phyloP scores from a whole-genome alignment of 2,888 invertebrate species.

The Stramonita haemastoma region DNA sequence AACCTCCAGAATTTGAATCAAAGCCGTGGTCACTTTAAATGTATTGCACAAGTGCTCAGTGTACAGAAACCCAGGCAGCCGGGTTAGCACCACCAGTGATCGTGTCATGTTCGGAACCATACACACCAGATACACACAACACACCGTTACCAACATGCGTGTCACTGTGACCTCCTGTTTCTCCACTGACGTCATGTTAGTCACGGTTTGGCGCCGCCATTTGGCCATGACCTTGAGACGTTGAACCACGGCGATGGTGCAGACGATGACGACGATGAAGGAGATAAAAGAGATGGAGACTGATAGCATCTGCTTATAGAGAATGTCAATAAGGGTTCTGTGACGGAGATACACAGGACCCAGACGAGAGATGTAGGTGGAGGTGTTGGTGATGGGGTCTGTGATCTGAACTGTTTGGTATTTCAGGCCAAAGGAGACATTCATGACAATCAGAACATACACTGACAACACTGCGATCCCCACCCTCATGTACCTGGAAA shows the following conservation, averaged over 20 bases:
- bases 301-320: background rate
- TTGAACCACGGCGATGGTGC: background rate
- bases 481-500: background rate
- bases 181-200: slow-evolving; percentile 21
- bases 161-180: slow-evolving; percentile 39
- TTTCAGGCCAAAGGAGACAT: background rate
- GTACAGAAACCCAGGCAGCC: background rate
- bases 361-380: background rate
- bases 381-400: background rate
- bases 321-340: background rate
- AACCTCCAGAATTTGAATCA: too few relatives aligned
- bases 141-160: too few relatives aligned
- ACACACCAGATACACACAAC: too few relatives aligned
- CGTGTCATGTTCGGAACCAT: slow-evolving; percentile 25
- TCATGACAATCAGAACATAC: background rate
- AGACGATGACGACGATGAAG: slow-evolving; percentile 10
- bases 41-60: background rate
- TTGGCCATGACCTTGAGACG: background rate
- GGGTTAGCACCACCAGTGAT: background rate
- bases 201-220: background rate
- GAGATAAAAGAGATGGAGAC: background rate
- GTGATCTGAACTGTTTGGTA: too few relatives aligned
- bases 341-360: slow-evolving; percentile 13
- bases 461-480: background rate
- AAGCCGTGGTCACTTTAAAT: slow-evolving; percentile 5